These are phyloP conservation scores for Hystrix brachyura DNA, from an alignment of 2,113 vertebrate species.

Conservation along the genomic window DNA sequence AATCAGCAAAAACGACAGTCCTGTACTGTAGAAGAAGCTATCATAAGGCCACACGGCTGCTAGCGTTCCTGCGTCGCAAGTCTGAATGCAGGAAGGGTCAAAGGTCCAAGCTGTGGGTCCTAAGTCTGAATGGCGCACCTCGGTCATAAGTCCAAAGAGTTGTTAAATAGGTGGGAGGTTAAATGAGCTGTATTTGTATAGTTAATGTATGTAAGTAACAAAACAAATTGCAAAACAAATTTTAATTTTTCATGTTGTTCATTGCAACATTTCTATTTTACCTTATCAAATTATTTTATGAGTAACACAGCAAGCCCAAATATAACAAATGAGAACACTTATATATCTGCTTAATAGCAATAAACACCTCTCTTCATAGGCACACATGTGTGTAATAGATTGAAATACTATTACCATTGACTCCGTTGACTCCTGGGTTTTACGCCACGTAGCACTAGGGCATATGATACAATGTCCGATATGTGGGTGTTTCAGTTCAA, in stretches of 20 bases:
- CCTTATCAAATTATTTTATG: neutral
- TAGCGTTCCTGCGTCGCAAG: neutral
- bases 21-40: neutral
- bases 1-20: neutral
- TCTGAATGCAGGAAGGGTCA: neutral
- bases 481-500: neutral
- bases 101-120: neutral
- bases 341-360: neutral
- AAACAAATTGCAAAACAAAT: neutral
- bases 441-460: neutral
- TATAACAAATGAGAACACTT: neutral
- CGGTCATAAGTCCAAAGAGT: neutral
- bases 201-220: neutral
- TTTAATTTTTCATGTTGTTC: neutral
- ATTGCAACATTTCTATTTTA: neutral
- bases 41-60: neutral
- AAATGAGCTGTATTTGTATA: neutral
- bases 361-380: neutral
- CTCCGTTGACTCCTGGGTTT: neutral
- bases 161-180: neutral
- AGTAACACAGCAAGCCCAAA: neutral
- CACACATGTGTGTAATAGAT: neutral
- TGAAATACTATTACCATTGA: neutral
- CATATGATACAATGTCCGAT: accelerated
- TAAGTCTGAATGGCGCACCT: no score